Evolutionary conservation across 1,140 invertebrate species (phyloP), one percentile per base, ranked within the genome.

Genomic region (Brachionus angularis): DNA sequence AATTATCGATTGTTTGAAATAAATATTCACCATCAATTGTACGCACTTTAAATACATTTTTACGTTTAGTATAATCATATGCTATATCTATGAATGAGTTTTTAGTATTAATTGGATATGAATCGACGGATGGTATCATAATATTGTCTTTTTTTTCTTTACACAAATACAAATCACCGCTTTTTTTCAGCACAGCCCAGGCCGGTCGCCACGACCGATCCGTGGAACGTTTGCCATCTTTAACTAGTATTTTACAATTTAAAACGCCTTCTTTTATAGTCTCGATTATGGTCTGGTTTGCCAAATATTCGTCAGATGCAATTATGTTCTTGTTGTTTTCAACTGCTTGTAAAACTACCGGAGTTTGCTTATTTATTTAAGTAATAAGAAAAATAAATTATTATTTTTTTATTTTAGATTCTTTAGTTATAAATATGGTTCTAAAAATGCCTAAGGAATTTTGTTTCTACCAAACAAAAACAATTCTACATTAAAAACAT

Each of bases 121-220:
- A 31, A 18, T 50, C 47, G 12, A 55, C 34, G 21, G 47, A 71
- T 18, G 70, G 70, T 1, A 71, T 27, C 34, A 71, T 42, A 0
- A 71, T 25, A 39, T 53, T 39, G 46, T 71, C 46, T 42, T 61
- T 42, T 49, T 71, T 71, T 23, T 71, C 70, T 29, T 71, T 71
- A 29, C 70, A 53, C 14, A 71, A 36, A 31, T 55, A 71, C 7
- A 71, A 21, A n/a, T 42, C 50, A 21, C 70, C 70, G 18, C 34
- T 52, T 14, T 31, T 18, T 21, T 53, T 42, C 5, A 71, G 34
- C 2, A 71, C 70, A 18, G 70, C 70, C 70, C 70, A 71, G 5
- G 70, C 70, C 4, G 46, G 34, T 0, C 44, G 50, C 70, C 70
- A 71, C 33, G 70, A 71, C n/a, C 70, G 50, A 31, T 71, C 70